Evolutionary conservation across 2,888 invertebrate genomes (phyloP).

Genomic region (Diadegma fenestrale): DNA sequence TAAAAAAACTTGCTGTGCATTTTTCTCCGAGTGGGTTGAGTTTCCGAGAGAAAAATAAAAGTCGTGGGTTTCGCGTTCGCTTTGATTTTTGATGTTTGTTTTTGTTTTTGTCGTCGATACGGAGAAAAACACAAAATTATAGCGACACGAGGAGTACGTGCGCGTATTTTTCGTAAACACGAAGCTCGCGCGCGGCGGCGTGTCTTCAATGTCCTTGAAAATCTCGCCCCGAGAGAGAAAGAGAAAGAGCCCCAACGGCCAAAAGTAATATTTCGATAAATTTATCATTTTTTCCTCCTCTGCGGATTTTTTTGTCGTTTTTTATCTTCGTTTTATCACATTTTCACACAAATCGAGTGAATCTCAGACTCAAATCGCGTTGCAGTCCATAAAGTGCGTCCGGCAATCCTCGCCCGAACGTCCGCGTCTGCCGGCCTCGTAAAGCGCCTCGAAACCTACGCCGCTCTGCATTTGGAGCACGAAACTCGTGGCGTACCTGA

Average conservation of each 20-base stretch:
- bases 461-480: slow-evolving; percentile 91
- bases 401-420: slow-evolving; percentile 95
- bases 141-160: not conserved
- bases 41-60: not conserved
- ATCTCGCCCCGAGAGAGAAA: not conserved
- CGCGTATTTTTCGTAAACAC: slow-evolving; percentile 6
- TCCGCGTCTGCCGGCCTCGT: slow-evolving; percentile 94
- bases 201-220: slow-evolving; percentile 8
- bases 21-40: too few relatives aligned
- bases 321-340: slow-evolving; percentile 43
- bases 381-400: slow-evolving; percentile 94
- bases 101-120: not conserved
- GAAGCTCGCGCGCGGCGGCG: not conserved
- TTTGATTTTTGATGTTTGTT: not conserved
- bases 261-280: slow-evolving; percentile 27
- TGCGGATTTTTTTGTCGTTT: not conserved
- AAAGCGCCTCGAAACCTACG: slow-evolving; percentile 91
- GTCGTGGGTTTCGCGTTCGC: not conserved
- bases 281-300: slow-evolving; percentile 20
- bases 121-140: not conserved
- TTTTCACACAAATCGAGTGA: slow-evolving; percentile 34
- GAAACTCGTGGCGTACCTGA: slow-evolving; percentile 94
- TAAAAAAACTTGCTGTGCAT: not conserved
- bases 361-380: slow-evolving; percentile 90
- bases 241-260: slow-evolving; percentile 17